Evolutionary conservation across 1,140 invertebrate species (phyloP).

Genomic region (Choristoneura fumiferana): DNA sequence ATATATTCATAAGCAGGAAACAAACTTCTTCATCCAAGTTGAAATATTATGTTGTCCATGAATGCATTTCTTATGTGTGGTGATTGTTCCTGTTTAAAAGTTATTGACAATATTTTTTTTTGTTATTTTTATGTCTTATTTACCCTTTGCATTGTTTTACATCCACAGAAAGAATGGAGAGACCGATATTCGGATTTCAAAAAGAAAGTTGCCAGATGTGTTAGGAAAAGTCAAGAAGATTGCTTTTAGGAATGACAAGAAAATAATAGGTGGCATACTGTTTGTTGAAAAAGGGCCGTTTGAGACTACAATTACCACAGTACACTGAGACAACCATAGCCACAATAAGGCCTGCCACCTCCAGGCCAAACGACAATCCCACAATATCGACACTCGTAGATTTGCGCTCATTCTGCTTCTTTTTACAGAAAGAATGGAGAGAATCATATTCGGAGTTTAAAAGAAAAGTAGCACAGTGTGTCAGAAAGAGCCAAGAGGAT

Average conservation of each 20-base stretch:
- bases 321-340: slow-evolving; percentile 37
- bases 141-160: slow-evolving; percentile 46
- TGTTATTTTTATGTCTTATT: slow-evolving; percentile 21
- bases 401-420: slow-evolving; percentile 72
- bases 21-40: too few species aligned
- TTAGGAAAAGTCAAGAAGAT: slow-evolving; percentile 98
- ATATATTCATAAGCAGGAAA: too few species aligned
- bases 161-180: slow-evolving; percentile 96
- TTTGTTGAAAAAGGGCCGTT: slow-evolving; percentile 63
- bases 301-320: slow-evolving; percentile 47
- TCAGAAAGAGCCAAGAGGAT: slow-evolving; percentile 99
- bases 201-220: slow-evolving; percentile 96
- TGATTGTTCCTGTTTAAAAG: too few species aligned
- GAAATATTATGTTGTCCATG: too few species aligned
- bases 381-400: slow-evolving; percentile 49
- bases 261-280: slow-evolving; percentile 49
- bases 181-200: slow-evolving; percentile 97
- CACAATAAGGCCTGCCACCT: slow-evolving; percentile 45
- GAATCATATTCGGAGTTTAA: slow-evolving; percentile 98
- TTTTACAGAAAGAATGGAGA: slow-evolving; percentile 97
- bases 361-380: slow-evolving; percentile 31
- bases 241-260: slow-evolving; percentile 83
- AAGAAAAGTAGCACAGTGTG: slow-evolving; percentile 97
- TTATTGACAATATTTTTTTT: too few species aligned
- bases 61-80: too few species aligned